Conservation (phyloP, 2,113 vertebrate species). For the Albula goreensis region DNA sequence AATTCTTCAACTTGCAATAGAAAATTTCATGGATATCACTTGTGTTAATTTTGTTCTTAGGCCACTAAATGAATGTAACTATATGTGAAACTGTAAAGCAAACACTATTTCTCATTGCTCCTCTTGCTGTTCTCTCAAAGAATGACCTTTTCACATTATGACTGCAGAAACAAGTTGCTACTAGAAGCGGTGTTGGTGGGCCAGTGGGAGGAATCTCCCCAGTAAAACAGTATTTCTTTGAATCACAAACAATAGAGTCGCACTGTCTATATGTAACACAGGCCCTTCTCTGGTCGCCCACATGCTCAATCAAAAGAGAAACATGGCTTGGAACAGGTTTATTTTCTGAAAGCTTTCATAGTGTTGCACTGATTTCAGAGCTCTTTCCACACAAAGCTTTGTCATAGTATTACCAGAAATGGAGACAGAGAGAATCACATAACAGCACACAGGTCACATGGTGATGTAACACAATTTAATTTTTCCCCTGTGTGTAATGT, state of each 20-base stretch:
- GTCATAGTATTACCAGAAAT: background rate
- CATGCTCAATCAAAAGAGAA: background rate
- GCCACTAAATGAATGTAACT: no score
- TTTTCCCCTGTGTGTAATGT: no score
- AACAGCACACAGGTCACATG: background rate
- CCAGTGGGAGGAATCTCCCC: conserved; percentile 13
- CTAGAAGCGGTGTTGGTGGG: background rate
- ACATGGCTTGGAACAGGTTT: background rate
- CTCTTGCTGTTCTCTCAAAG: no score
- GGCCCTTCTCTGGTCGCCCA: background rate
- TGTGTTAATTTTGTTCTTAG: no score
- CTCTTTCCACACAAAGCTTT: background rate
- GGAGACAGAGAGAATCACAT: background rate
- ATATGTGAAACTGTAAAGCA: no score
- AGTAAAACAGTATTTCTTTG: conserved; percentile 18
- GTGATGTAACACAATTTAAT: no score
- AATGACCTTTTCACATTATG: no score
- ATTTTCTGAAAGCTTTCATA: background rate
- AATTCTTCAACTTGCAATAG: no score
- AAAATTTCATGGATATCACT: no score
- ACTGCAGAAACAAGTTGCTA: background rate
- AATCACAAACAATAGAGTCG: background rate
- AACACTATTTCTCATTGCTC: no score
- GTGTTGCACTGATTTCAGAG: background rate
- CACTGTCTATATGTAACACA: background rate